A percentile compares a stretch with the other conserved stretches of the same genome.
Conservation (phyloP, 2,888 invertebrate species). For the Petrolisthes cinctipes region DNA sequence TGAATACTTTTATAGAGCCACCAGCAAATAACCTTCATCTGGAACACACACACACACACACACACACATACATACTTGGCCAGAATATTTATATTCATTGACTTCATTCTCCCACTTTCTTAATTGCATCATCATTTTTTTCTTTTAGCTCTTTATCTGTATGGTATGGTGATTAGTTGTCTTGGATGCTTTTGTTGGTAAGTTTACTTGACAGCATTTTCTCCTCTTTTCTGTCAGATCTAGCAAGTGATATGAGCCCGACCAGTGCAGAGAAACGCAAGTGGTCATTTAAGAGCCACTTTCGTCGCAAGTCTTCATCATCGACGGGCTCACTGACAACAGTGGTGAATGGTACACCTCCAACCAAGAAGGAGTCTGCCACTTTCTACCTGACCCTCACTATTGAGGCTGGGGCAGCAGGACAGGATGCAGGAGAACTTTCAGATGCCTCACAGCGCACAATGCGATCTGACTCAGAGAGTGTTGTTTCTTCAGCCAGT, state of each 20-base stretch:
- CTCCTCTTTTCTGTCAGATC: conserved; percentile 26
- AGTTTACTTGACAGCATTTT: not conserved
- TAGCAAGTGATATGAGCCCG: conserved; percentile 43
- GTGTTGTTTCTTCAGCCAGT: conserved; percentile 37
- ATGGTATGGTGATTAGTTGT: too few species aligned
- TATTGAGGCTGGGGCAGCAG: conserved; percentile 68
- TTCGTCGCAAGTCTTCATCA: conserved; percentile 67
- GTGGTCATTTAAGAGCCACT: conserved; percentile 73
- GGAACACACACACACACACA: too few species aligned
- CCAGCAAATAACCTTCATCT: too few species aligned
- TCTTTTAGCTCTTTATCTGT: too few species aligned
- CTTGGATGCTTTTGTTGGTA: too few species aligned
- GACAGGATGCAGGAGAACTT: conserved; percentile 70
- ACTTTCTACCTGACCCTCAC: conserved; percentile 81
- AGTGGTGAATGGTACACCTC: conserved; percentile 36
- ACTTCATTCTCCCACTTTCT: too few species aligned
- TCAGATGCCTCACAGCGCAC: conserved; percentile 54
- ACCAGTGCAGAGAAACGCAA: conserved; percentile 66
- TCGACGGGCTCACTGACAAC: conserved; percentile 49
- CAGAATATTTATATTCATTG: too few species aligned
- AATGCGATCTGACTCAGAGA: conserved; percentile 48
- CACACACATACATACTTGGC: too few species aligned
- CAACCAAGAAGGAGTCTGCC: conserved; percentile 74
- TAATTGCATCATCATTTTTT: too few species aligned
- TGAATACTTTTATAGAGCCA: too few species aligned